These are phyloP conservation scores for Ganaspis sp. DNA, from an alignment of 1,140 invertebrate genomes.

Conservation along the genomic window DNA sequence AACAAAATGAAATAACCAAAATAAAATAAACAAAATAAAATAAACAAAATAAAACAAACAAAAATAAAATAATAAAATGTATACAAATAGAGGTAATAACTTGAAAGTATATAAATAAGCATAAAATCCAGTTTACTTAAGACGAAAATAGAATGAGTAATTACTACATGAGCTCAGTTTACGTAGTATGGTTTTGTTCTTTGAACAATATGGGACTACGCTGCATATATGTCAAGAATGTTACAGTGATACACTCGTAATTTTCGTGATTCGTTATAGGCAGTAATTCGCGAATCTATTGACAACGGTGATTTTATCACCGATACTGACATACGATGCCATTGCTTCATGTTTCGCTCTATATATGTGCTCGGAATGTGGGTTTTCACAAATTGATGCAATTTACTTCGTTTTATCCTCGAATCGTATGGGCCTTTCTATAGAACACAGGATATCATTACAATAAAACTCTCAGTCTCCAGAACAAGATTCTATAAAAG, in stretches of 20 bases:
- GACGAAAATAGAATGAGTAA: too few relatives aligned
- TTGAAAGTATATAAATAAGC: too few relatives aligned
- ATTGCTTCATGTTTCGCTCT: background rate
- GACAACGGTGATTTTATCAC: slow-evolving; percentile 19
- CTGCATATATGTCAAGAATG: background rate
- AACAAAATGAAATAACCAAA: too few relatives aligned
- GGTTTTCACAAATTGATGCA: slow-evolving; percentile 20
- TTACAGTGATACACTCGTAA: slow-evolving; percentile 8
- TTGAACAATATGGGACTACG: slow-evolving; percentile 14
- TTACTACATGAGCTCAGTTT: background rate
- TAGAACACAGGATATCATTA: background rate
- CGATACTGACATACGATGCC: slow-evolving; percentile 11
- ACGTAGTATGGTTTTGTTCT: background rate
- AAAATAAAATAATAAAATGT: too few relatives aligned
- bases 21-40: too few relatives aligned
- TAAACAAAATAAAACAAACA: too few relatives aligned
- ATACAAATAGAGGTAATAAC: too few relatives aligned
- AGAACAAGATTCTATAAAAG: background rate
- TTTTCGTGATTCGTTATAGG: slow-evolving; percentile 26
- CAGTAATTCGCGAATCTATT: slow-evolving; percentile 22
- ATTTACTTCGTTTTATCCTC: slow-evolving; percentile 14
- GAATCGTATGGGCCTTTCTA: background rate
- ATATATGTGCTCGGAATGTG: background rate
- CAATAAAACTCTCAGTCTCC: background rate
- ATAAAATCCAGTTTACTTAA: too few relatives aligned